Evolutionary conservation across 2,113 vertebrate species (phyloP), one percentile per base, ranked within the genome.

Genomic region (Toxostoma redivivum): DNA sequence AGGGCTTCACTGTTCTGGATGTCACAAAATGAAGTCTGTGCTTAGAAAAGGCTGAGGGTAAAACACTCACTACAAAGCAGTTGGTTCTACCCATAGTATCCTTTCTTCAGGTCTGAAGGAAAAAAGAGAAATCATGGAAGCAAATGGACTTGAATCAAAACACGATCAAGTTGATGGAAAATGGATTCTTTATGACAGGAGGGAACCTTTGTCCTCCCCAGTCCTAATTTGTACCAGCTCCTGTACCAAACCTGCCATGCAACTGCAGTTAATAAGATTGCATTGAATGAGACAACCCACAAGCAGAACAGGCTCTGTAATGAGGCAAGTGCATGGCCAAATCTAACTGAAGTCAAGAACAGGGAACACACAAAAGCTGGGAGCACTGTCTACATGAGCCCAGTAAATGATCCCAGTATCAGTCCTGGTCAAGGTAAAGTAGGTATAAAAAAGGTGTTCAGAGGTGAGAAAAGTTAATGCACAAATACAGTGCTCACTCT

Each of bases 391-490:
- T 73, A 38, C 38, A 19, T 11, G 7, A 88, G 66, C 60, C 45
- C 42, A 22, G 67, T 30, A 91, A 90, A 65, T 60, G 78, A 91
- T 23, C 45, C 64, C 50, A 45, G 40, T 48, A 86, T 56, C 38
- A 66, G 35, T n/a, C 76, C 76, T 80, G 53, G 56, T 31, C 86
- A 73, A 71, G 65, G 48, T 45, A 71, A 80, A 67, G 60, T 11
- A 51, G 35, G n/a, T 60, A 31, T 40, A 71, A 69, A 65, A 86
- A 61, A 90, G 58, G 82, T 86, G 76, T 80, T 92, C 65, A 77
- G 86, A 86, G 86, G 83, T 86, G 81, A 90, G 95, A 93, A 95
- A 96, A 95, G 92, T 95, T 97, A 94, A 96, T 86, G 73, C 54
- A 71, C 87, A 80, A 96, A 94, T 92, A 91, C 58, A 90, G 60